A percentile compares a stretch with the other conserved stretches of the same genome.
Conservation (phyloP, 1,140 invertebrate species). For the Rhagoletis pomonella region DNA sequence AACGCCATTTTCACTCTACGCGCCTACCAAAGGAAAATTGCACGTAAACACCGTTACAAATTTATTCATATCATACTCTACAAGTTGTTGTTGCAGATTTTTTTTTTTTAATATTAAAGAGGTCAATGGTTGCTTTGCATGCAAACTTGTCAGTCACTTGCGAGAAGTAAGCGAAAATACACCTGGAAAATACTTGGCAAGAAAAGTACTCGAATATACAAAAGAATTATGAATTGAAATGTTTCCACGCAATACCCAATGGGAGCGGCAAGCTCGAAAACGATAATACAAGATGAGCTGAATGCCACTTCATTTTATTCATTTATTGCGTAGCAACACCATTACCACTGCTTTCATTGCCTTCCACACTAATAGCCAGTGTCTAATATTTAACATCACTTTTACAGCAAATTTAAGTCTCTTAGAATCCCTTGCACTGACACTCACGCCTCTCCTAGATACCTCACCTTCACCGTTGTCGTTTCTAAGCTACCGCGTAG, state of each 20-base stretch:
- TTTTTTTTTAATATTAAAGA: constrained; percentile 59
- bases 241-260: no score
- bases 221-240: no score
- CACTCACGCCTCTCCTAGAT: neutral
- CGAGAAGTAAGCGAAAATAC: neutral
- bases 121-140: constrained; percentile 73
- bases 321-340: neutral
- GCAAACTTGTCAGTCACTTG: constrained; percentile 62
- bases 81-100: neutral
- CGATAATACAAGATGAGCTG: constrained; percentile 7
- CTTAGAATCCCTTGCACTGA: neutral
- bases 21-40: no score
- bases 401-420: neutral
- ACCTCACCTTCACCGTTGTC: no score
- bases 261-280: constrained; percentile 47
- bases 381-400: no score
- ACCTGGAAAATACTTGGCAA: no score
- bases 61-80: neutral
- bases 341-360: neutral
- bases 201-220: neutral
- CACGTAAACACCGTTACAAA: neutral
- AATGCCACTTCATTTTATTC: no score
- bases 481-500: no score
- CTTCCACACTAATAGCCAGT: neutral
- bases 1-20: no score